A percentile compares a stretch with the other conserved stretches of the same genome.
Evolutionary conservation across 1,140 invertebrate genomes (phyloP).

Genomic region (Ptiloglossa arizonensis): DNA sequence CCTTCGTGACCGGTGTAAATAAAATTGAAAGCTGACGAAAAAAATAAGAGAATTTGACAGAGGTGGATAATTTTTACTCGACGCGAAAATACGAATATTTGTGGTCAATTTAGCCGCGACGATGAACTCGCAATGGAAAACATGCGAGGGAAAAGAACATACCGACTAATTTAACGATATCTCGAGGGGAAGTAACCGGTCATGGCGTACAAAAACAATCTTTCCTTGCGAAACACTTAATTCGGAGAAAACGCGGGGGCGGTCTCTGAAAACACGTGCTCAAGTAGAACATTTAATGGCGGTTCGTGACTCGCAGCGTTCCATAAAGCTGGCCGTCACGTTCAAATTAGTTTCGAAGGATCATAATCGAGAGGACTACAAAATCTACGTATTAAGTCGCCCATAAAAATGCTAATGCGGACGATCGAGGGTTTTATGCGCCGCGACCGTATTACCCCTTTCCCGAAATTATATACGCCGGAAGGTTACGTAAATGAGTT

Average conservation of each 20-base stretch:
- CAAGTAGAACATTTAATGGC: slow-evolving; percentile 23
- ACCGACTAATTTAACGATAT: neutral
- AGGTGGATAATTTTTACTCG: too few relatives aligned
- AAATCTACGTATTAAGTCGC: slow-evolving; percentile 44
- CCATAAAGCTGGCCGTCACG: slow-evolving; percentile 42
- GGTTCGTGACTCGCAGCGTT: slow-evolving; percentile 39
- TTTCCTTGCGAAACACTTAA: slow-evolving; percentile 9
- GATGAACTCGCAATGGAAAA: neutral
- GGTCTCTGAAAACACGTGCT: slow-evolving; percentile 27
- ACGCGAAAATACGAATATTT: neutral
- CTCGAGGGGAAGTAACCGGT: neutral
- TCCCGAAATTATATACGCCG: slow-evolving; percentile 43
- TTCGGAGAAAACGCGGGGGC: neutral
- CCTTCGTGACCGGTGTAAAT: too few relatives aligned
- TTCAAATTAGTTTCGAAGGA: slow-evolving; percentile 47
- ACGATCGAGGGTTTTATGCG: slow-evolving; percentile 36
- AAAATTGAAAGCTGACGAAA: too few relatives aligned
- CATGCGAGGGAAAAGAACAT: neutral
- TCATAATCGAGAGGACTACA: slow-evolving; percentile 44
- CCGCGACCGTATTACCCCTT: slow-evolving; percentile 46
- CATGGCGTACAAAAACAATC: neutral
- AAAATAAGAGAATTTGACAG: too few relatives aligned
- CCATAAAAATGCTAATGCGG: slow-evolving; percentile 47
- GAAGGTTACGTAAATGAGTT: slow-evolving; percentile 36
- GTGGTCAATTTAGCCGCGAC: neutral